Evolutionary conservation across 1,140 invertebrate species (phyloP).

Genomic region (Trichogramma pretiosum): DNA sequence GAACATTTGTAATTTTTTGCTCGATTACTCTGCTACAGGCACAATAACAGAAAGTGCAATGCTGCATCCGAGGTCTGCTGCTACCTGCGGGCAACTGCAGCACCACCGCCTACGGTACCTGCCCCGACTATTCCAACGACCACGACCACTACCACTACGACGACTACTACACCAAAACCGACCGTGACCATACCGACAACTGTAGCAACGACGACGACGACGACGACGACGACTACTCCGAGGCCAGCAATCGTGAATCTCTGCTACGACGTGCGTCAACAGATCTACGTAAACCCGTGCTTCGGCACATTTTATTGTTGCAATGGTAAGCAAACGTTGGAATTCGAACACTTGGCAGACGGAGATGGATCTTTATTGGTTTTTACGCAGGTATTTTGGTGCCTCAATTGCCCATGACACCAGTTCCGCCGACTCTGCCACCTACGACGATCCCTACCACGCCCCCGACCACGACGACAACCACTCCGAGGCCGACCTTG

Average conservation of each 20-base stretch:
- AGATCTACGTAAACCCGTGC: no score
- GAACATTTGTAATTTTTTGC: slow-evolving; percentile 6
- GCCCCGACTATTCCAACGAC: slow-evolving; percentile 9
- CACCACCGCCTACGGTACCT: slow-evolving; percentile 4
- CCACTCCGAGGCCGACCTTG: not conserved
- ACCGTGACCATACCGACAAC: not conserved
- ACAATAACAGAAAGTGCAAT: slow-evolving; percentile 28
- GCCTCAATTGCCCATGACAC: no score
- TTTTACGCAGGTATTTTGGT: no score
- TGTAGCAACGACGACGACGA: not conserved
- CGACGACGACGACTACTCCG: slow-evolving; percentile 8
- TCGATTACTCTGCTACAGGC: no score
- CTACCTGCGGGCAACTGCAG: slow-evolving; percentile 1
- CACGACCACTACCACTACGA: not conserved
- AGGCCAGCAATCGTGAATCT: no score
- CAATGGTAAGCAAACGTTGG: no score
- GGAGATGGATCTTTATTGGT: no score
- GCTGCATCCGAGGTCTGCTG: slow-evolving; percentile 36
- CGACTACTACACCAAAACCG: slow-evolving; percentile 10
- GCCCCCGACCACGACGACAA: slow-evolving; percentile 2
- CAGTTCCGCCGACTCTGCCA: slow-evolving; percentile 10
- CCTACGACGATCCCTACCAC: slow-evolving; percentile 1
- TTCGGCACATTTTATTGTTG: no score
- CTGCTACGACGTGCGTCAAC: no score
- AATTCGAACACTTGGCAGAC: no score